Conservation (phyloP, 2,113 vertebrate species). For the Gallinago jamesoni region DNA sequence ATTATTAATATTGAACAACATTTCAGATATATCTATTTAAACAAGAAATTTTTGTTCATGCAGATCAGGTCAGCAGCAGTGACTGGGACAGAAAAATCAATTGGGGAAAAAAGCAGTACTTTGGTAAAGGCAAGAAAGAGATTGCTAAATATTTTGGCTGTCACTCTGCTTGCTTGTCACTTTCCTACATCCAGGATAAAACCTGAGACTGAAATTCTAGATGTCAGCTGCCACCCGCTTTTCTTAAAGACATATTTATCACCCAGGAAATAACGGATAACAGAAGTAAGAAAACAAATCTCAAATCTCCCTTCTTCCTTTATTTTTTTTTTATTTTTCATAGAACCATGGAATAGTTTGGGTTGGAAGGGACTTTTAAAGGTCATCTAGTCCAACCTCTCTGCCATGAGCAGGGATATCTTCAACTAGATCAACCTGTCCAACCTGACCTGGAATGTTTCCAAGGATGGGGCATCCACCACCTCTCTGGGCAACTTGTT, state of each 20-base stretch:
- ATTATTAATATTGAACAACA: neutral
- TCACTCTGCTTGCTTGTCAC: neutral
- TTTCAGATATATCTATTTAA: neutral
- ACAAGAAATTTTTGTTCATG: neutral
- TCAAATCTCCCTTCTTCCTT: neutral
- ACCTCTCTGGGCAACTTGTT: neutral
- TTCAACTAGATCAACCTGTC: neutral
- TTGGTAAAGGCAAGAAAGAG: neutral
- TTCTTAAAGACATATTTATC: neutral
- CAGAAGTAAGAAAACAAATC: neutral
- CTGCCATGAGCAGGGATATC: neutral
- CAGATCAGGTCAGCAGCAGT: neutral
- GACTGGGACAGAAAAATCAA: constrained; percentile 1
- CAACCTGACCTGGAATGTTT: neutral
- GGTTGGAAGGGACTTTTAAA: neutral
- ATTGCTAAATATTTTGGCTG: constrained; percentile 1
- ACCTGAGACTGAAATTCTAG: neutral
- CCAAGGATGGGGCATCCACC: neutral
- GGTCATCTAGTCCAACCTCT: neutral
- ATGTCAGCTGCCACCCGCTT: neutral
- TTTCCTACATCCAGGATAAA: neutral
- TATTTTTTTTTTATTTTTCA: neutral
- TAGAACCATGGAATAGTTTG: neutral
- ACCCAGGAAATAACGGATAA: neutral
- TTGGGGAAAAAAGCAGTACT: neutral